Evolutionary conservation across 2,888 invertebrate genomes (phyloP).

Genomic region (Hirudinaria manillensis): DNA sequence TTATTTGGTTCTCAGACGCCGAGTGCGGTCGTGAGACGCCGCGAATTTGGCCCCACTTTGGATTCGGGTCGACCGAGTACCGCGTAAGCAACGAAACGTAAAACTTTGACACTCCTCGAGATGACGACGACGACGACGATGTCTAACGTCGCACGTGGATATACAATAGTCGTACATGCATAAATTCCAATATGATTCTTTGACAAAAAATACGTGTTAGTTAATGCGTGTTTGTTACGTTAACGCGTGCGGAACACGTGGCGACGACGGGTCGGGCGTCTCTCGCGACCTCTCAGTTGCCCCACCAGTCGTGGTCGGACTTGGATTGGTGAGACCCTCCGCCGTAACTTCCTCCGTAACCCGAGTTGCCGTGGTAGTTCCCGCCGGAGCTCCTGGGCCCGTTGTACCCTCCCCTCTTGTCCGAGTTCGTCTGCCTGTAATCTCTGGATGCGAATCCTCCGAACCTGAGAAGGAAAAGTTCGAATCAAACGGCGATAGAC

Average conservation of each 20-base stretch:
- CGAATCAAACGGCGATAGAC: not conserved
- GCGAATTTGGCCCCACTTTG: too few relatives aligned
- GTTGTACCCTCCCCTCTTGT: conserved; percentile 15
- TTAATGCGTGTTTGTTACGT: not conserved
- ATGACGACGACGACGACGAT: too few relatives aligned
- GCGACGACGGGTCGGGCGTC: too few relatives aligned
- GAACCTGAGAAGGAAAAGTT: not conserved
- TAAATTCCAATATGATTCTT: too few relatives aligned
- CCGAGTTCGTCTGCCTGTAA: conserved; percentile 33
- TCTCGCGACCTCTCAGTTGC: conserved; percentile 13
- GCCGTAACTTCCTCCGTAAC: conserved; percentile 33
- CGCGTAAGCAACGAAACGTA: too few relatives aligned
- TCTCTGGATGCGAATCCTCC: conserved; percentile 35
- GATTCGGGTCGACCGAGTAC: too few relatives aligned
- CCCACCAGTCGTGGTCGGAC: conserved; percentile 38
- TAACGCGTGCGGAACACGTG: too few relatives aligned
- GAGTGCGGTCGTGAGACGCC: too few relatives aligned
- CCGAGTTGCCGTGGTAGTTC: conserved; percentile 6
- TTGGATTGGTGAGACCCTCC: conserved; percentile 27
- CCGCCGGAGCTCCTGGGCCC: conserved; percentile 28
- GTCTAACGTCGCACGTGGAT: too few relatives aligned
- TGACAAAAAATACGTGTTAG: not conserved
- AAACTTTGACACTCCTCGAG: too few relatives aligned
- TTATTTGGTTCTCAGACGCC: too few relatives aligned
- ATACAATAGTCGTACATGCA: too few relatives aligned